phyloP scores from a whole-genome alignment of 2,888 invertebrate species.

The Onchidella celtica region DNA sequence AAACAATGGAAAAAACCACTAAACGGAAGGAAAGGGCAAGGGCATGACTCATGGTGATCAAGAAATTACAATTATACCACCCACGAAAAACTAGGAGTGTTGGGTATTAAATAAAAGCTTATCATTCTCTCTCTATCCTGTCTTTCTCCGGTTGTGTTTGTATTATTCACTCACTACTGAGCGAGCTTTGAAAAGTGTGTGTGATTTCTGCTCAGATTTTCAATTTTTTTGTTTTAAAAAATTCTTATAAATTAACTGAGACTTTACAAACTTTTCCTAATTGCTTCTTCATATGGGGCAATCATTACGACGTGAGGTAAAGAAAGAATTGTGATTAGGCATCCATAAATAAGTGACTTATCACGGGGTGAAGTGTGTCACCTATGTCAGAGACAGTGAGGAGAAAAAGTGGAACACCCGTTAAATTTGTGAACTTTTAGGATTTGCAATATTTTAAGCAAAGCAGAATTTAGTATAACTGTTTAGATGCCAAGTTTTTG shows the following conservation, averaged over 20 bases:
- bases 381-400: not conserved
- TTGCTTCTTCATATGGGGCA: not conserved
- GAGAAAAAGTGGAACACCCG: not conserved
- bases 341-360: not conserved
- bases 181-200: not conserved
- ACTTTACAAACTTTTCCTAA: not conserved
- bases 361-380: not conserved
- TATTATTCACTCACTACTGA: not conserved
- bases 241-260: not conserved
- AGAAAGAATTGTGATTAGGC: not conserved
- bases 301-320: not conserved
- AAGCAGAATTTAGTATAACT: no score
- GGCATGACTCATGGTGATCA: no score
- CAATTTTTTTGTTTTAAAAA: not conserved
- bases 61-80: no score
- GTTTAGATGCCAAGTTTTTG: no score
- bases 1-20: no score
- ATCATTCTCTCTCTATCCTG: no score
- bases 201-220: not conserved
- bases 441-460: no score
- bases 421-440: no score
- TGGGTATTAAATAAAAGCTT: no score
- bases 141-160: not conserved
- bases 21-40: no score
- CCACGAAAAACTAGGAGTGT: no score